phyloP scores from a whole-genome alignment of 2,888 invertebrate genomes.

The Monopis laevigella region DNA sequence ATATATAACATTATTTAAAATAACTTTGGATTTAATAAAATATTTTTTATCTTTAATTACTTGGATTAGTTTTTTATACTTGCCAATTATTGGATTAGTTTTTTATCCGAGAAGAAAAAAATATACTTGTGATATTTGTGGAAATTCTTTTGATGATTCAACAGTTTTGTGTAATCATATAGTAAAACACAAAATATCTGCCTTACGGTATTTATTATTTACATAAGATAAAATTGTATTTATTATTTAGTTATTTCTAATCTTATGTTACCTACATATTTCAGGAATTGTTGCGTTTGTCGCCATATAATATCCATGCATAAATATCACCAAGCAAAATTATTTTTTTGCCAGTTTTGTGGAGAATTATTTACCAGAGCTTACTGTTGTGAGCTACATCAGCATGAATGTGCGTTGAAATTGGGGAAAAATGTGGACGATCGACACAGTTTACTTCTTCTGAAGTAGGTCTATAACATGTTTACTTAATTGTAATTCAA shows the following conservation, averaged over 20 bases:
- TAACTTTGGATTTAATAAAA: conserved; percentile 38
- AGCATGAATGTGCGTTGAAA: conserved; percentile 33
- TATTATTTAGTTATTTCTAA: no score
- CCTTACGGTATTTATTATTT: no score
- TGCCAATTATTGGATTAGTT: conserved; percentile 23
- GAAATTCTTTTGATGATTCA: no score
- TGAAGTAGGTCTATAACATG: conserved; percentile 33
- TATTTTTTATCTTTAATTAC: conserved; percentile 31
- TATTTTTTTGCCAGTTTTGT: conserved; percentile 41
- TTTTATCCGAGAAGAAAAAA: neutral
- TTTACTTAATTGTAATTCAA: no score
- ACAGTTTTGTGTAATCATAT: no score
- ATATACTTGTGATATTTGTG: no score
- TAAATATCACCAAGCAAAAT: conserved; percentile 17
- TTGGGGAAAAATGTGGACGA: conserved; percentile 27
- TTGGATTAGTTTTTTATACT: no score
- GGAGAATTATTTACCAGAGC: conserved; percentile 44
- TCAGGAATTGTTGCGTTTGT: conserved; percentile 46
- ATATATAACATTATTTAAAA: conserved; percentile 32
- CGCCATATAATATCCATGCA: conserved; percentile 32
- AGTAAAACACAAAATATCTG: no score
- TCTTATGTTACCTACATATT: no score
- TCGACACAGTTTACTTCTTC: conserved; percentile 28
- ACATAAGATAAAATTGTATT: no score
- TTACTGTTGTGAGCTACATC: conserved; percentile 51